Base-by-base conservation (phyloP, 2,113 vertebrate species). In the Euleptes europaea region DNA sequence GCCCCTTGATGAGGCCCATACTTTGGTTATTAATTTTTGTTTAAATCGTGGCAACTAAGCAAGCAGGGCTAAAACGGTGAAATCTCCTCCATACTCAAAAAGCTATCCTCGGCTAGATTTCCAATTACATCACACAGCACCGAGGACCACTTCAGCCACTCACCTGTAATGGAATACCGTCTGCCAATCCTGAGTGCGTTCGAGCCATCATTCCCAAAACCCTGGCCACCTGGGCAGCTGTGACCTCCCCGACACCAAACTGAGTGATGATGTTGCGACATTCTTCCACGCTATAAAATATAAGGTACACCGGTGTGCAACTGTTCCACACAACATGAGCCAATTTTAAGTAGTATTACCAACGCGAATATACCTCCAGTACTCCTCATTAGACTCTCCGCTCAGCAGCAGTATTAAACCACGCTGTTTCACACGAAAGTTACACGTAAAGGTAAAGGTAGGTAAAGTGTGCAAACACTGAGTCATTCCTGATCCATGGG, bases 121-220 rank as follows among this genome's bases (percentile, higher is more conserved):
- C 28, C 1, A 76, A 0, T 1, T 0, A 26, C 8, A 10, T 47
- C 15, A n/a, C 3, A 14, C 31, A 63, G 5, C 69, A 86, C 0
- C 5, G 8, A 2, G n/a, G 79, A 1, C 1, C 75, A 38, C 35
- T 12, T 0, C 73, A 49, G 63, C 28, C 57, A 95, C 94, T 96
- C 88, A 99, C 99, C 93, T 99, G 98, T 90, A 99, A 94, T 69
- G 98, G 96, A 92, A 99, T 99, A 26, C 98, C 98, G 5, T 99
- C 99, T 0, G 98, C 98, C 88, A 99, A 88, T 57, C 98, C 98
- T 8, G 98, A 99, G 88, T 99, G 99, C 84, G 98, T 99, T 33
- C 98, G 98, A 82, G 99, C 99, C 99, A 99, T 99, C 99, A 99
- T 99, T 86, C 99, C 98, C 90, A 99, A 96, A 89, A 99, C 98